Percentiles rank a stretch among this genome's conserved stretches.
These are phyloP conservation scores for Neoaliturus tenellus DNA, from an alignment of 2,888 invertebrate species.

Conservation along the genomic window DNA sequence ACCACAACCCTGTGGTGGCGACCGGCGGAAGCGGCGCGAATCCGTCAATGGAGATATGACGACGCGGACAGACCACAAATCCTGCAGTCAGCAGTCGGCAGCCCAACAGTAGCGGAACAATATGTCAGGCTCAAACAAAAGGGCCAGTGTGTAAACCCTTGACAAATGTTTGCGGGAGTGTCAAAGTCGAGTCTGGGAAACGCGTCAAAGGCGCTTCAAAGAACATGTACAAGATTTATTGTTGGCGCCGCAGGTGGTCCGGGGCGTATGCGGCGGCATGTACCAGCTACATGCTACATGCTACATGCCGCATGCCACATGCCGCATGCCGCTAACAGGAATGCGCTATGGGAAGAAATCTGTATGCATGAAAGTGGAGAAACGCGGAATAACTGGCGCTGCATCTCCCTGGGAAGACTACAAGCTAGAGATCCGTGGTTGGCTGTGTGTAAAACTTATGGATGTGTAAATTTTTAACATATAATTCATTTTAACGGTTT, in stretches of 20 bases:
- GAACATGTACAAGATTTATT: not conserved
- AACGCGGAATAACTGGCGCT: not conserved
- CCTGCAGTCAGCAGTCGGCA: not conserved
- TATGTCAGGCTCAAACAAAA: slow-evolving; percentile 1
- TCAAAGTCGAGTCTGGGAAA: not conserved
- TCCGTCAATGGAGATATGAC: not conserved
- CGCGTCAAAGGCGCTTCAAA: not conserved
- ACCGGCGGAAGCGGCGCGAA: not conserved
- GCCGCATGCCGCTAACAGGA: not conserved
- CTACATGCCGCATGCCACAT: not conserved
- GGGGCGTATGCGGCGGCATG: slow-evolving; percentile 3
- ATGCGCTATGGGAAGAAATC: not conserved
- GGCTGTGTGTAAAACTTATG: no score
- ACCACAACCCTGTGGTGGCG: not conserved
- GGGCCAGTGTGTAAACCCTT: not conserved
- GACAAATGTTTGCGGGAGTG: not conserved
- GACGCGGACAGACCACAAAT: not conserved
- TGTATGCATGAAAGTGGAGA: not conserved
- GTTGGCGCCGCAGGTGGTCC: not conserved
- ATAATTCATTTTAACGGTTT: no score
- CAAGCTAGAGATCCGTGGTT: no score
- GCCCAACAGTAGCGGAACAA: slow-evolving; percentile 7
- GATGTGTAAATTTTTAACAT: no score
- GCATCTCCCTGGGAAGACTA: no score
- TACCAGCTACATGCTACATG: not conserved